Conservation (phyloP, 1,140 invertebrate genomes). For the Babylonia areolata region DNA sequence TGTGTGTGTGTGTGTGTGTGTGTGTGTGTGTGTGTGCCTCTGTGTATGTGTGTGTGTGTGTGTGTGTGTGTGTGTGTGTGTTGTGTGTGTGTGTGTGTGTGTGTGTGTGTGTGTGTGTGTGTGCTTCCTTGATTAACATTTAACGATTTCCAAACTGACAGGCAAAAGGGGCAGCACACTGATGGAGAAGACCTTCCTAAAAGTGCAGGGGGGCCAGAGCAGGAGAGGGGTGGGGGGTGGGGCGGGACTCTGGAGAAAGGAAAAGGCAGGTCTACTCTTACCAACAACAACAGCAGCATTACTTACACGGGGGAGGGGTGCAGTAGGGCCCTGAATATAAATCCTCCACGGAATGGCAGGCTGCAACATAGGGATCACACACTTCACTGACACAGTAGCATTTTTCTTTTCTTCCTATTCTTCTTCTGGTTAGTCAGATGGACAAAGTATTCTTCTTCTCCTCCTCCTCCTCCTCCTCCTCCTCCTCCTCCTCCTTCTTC, state of each 20-base stretch:
- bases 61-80: neutral
- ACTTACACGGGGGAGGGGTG: conserved; percentile 26
- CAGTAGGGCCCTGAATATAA: conserved; percentile 1
- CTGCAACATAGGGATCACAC: neutral
- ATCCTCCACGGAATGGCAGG: neutral
- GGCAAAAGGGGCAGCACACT: too few species aligned
- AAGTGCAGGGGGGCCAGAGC: too few species aligned
- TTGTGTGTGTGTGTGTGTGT: too few species aligned
- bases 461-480: neutral
- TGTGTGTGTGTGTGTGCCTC: too few species aligned
- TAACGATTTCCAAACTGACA: too few species aligned
- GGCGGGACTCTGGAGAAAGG: too few species aligned
- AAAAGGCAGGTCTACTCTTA: too few species aligned
- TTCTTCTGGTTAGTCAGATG: neutral
- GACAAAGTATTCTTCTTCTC: neutral
- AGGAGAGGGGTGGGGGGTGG: too few species aligned
- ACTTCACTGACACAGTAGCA: neutral
- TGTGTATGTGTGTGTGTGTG: neutral
- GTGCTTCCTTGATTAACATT: too few species aligned
- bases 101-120: too few species aligned
- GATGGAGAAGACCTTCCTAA: too few species aligned
- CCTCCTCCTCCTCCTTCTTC: neutral
- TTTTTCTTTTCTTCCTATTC: neutral
- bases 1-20: neutral
- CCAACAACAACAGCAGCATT: too few species aligned